Conservation (phyloP, 2,113 vertebrate genomes). For the Phrynosoma platyrhinos region DNA sequence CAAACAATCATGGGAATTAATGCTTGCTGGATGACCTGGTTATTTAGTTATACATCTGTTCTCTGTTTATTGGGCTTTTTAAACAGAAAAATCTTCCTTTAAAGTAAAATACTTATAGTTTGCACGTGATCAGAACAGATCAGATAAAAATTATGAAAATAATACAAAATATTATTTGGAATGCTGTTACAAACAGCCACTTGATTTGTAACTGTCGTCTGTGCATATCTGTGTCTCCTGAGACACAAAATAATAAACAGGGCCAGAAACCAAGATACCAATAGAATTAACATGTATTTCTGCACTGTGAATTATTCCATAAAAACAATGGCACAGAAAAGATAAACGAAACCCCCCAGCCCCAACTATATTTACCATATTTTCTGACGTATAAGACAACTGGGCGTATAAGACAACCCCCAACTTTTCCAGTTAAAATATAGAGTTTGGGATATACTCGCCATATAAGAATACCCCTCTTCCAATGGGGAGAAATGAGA, state of each 20-base stretch:
- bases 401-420: too few relatives aligned
- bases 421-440: too few relatives aligned
- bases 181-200: conserved; percentile 3
- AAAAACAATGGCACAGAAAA: background rate
- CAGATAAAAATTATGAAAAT: conserved; percentile 13
- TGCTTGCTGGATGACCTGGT: conserved; percentile 54
- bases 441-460: too few relatives aligned
- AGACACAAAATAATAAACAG: background rate
- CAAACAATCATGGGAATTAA: conserved; percentile 56
- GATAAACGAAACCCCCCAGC: background rate
- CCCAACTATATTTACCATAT: background rate
- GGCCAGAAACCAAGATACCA: background rate
- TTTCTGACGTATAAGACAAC: too few relatives aligned
- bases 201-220: conserved; percentile 24
- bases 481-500: too few relatives aligned
- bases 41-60: conserved; percentile 26
- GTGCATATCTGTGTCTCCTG: fast-evolving
- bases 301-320: background rate
- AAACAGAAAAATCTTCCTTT: conserved; percentile 55
- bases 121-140: background rate
- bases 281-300: background rate
- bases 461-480: too few relatives aligned
- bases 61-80: conserved; percentile 48
- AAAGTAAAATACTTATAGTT: conserved; percentile 29
- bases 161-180: conserved; percentile 33